Evolutionary conservation across 1,140 invertebrate species (phyloP), one percentile per base, ranked within the genome.

Genomic region (Limonius californicus): DNA sequence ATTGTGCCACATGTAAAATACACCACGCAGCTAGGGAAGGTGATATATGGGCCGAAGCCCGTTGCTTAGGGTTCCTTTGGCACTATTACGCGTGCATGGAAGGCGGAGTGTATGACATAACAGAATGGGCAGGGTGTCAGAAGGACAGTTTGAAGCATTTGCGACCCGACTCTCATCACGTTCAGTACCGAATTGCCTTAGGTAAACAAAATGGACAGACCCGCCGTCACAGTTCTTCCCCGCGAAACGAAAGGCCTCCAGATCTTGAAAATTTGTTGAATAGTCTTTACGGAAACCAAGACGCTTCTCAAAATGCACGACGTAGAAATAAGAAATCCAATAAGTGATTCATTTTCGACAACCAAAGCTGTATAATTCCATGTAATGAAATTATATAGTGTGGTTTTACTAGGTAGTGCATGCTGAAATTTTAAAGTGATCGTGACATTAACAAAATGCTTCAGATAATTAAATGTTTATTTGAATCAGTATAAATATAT

Each of bases 41-140:
- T 65, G 95, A 97, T 76, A 93, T 97, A 66, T 97, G 95, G 95
- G 93, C 94, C 45, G 94, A 97, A 80, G 92, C 90, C 45, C 84
- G 85, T 67, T 84, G 90, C 78, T 84, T 94, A 80, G 93, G 94
- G 54, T 86, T 95, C 65, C 81, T 90, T 42, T 95, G 93, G 89
- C 88, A 93, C 79, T 97, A 96, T 80, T 95, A 92, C 77, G 94
- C 94, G n/a, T 94, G 94, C 68, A 96, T 97, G 92, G 94, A 97
- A 77, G 90, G 91, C 45, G 89, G 88, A 61, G 88, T 97, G 11
- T 97, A 94, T 76, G 92, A 97, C 78, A 95, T 97, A 59, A 97
- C 94, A 21, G 92, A 96, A 75, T 97, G 94, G 94, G 94, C 94
- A 32, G 88, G 89, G 64, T 97, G 94, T 79, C 93, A 96, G 80